Evolutionary conservation across 2,113 vertebrate genomes (phyloP).

Genomic region (Balaenoptera acutorostrata): DNA sequence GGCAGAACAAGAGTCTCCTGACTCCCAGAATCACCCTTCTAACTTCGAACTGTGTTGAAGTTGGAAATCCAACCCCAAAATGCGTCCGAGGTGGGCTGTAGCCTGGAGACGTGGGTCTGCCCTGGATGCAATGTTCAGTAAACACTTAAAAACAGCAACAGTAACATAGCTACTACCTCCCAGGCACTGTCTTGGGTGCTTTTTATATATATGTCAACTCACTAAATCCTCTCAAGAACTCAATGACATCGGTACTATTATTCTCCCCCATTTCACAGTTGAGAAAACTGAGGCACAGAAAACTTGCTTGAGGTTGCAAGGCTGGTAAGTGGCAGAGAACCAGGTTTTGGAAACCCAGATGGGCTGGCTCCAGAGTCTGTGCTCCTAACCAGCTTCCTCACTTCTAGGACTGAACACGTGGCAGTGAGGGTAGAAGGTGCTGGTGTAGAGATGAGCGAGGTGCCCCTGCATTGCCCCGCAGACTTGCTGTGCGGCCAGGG

Average conservation of each 20-base stretch:
- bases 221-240: background rate
- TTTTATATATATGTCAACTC: background rate
- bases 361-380: background rate
- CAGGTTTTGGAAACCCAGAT: background rate
- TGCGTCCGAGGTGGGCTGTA: background rate
- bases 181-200: background rate
- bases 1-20: background rate
- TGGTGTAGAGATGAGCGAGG: background rate
- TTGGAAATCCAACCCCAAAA: background rate
- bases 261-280: background rate
- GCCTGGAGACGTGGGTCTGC: background rate
- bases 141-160: background rate
- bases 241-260: background rate
- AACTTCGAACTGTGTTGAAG: background rate
- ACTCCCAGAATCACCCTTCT: background rate
- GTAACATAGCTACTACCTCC: background rate
- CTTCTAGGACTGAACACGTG: background rate
- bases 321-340: background rate
- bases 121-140: background rate
- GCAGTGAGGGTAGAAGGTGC: too few species aligned
- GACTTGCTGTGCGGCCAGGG: background rate
- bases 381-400: background rate
- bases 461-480: background rate
- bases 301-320: background rate
- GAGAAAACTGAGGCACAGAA: background rate